Base-by-base conservation (phyloP, 1,140 invertebrate species). In the Pogonognathellus flavescens region DNA sequence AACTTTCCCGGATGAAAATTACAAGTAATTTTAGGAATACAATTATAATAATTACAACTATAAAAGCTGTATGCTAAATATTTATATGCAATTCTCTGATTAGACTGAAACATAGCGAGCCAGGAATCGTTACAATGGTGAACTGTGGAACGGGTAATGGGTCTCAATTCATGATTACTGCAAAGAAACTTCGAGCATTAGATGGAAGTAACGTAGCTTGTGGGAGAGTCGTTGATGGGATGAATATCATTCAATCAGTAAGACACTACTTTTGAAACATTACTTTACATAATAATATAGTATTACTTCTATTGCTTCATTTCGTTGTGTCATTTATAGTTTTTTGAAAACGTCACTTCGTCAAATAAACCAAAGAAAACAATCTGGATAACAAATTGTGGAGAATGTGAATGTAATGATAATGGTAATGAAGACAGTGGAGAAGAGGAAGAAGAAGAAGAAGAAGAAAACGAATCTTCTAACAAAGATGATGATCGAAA, bases 1-100 rank as follows among this genome's bases (percentile, higher is more conserved):
- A 52, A 98, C 97, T 90, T 99, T 99, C 92, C 95, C 95, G 50
- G 98, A 99, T 92, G 98, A 99, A 91, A 99, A 99, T 91, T 99
- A 86, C 53, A 57, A 57, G 9, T 57, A 14, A 57, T 57, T n/a
- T n/a, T n/a, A n/a, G n/a, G n/a, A n/a, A n/a, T n/a, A n/a, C n/a
- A 11, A 60, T 5, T 60, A 60, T 14, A 16, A 6, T 18, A 9
- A 60, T 60, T 10, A 11, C 8, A 11, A 10, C n/a, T 60, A 16
- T 60, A 60, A 9, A 60, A 60, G 57, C n/a, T 60, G 57, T 6
- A 60, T 60, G 8, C n/a, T 6, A 11, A 60, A 60, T 18, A 14
- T 6, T 84, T 52, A 13, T 25, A 11, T 20, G 25, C 41, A 82
- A 10, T n/a, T 25, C 20, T 72, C 13, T 80, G 31, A 52, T 57